Base-by-base conservation (phyloP, 2,888 invertebrate species). In the Aplocera efformata region DNA sequence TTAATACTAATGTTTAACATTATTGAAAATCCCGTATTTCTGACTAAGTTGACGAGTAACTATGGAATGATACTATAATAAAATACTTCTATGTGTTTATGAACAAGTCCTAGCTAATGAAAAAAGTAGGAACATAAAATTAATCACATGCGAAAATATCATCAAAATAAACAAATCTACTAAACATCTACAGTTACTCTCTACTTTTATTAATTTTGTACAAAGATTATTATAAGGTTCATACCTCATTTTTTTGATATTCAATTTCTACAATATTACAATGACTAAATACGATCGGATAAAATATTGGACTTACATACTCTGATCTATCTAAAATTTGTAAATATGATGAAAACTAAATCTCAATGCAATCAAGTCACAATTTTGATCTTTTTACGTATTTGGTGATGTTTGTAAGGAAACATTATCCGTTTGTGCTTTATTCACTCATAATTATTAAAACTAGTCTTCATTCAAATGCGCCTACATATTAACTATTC, bases 31-130 rank as follows among this genome's bases (percentile, higher is more conserved):
- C 48, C 42, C 44, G 34, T 49, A 45, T 49, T 25, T 33, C 33
- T 54, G 47, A 54, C 44, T 47, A 47, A 41, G 4, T 40, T 47
- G 48, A 49, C 31, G 43, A 33, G 40, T 44, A 32, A 32, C 29
- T 32, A 48, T 51, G 57, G 57, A 57, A 57, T 57, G 55, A 55
- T 41, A 45, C 43, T 53, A 57, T 43, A 30, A 44, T 35, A 25
- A 13, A 34, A 38, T 40, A 55, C 28, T 42, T 41, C 42, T 42
- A 45, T 35, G 43, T 37, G 33, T 34, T 25, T 43, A 36, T 17
- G 13, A 3, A 2, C 2, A 17, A 17, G 2, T 17, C 13, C 13
- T 17, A 17, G 27, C 27, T 29, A 32, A 45, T 42, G 35, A 43
- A 38, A 30, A 42, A 22, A 17, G 48, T 51, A 53, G 50, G 56